Evolutionary conservation across 2,797 vertebrate species (phyloP), one percentile per base, ranked within the genome.

Genomic region (Sebastes nivosus): DNA sequence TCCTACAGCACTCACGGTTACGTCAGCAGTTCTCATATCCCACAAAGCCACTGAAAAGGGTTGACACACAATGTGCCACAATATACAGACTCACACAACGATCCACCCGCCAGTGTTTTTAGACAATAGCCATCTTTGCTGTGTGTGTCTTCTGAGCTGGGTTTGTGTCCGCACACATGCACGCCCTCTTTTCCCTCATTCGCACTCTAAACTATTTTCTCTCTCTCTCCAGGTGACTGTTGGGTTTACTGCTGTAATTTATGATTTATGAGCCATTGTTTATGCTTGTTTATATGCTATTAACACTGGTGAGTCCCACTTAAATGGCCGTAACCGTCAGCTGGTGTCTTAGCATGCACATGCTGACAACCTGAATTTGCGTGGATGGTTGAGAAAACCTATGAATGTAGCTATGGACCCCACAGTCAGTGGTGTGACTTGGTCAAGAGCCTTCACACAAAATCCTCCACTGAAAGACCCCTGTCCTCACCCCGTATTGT

Each of bases 21-120:
- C 91, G 89, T 95, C 94, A 95, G 94, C 92, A 92, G 74, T 93
- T 93, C 93, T 94, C 92, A 94, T 89, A 89, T 93, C 93, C 93
- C 93, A 91, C 91, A 94, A 94, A 95, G 89, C 91, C 88, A 67
- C 81, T 87, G 90, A 93, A 93, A 93, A 92, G 88, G 85, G 80
- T 91, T 86, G 90, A 91, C 84, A 92, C 90, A 92, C 93, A 93
- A 92, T 93, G 90, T 89, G 83, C 80, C 89, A 91, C 92, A 92
- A 94, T 93, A 86, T 83, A 82, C 74, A 89, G 79, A 84, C 88
- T 83, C 92, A 83, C 90, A 88, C 86, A 83, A 82, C 80, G 64
- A 85, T 90, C 89, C 88, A 88, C 87, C 91, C 86, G 77, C 88
- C 86, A 88, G 85, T 94, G 91, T 94, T 93, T 83, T 87, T 64